Evolutionary conservation across 2,797 vertebrate genomes (phyloP).

Genomic region (Melanotaenia pygmaea): DNA sequence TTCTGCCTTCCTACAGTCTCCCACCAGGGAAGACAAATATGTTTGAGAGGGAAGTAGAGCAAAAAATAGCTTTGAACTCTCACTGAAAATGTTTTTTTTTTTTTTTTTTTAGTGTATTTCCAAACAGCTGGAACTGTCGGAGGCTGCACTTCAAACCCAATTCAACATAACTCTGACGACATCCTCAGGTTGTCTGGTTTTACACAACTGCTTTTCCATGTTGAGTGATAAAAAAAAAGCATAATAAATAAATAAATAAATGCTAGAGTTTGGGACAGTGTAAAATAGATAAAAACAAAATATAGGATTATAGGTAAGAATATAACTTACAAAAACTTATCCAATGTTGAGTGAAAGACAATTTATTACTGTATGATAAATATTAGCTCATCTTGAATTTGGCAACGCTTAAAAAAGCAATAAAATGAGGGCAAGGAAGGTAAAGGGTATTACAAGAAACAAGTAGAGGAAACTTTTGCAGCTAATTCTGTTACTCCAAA

Average conservation of each 20-base stretch:
- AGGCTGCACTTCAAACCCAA: background rate
- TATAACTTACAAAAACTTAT: background rate
- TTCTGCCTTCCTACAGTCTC: conserved; percentile 40
- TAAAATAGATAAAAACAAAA: background rate
- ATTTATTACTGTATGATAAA: background rate
- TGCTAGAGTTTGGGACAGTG: no score
- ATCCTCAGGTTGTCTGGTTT: conserved; percentile 6
- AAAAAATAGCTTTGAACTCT: conserved; percentile 34
- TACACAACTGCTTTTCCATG: background rate
- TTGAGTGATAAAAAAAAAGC: background rate
- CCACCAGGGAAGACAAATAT: conserved; percentile 44
- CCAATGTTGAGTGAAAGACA: no score
- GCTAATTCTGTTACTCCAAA: background rate
- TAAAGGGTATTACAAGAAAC: background rate
- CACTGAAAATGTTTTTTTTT: conserved; percentile 9
- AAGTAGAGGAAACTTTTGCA: background rate
- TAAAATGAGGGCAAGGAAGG: background rate
- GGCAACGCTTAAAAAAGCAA: no score
- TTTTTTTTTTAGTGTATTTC: conserved; percentile 7
- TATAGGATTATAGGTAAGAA: background rate
- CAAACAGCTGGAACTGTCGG: conserved; percentile 7
- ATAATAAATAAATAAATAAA: background rate
- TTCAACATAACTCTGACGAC: background rate
- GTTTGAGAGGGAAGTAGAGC: conserved; percentile 38
- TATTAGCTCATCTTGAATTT: background rate